phyloP scores from a whole-genome alignment of 2,113 vertebrate species.

The Hiodon alosoides region DNA sequence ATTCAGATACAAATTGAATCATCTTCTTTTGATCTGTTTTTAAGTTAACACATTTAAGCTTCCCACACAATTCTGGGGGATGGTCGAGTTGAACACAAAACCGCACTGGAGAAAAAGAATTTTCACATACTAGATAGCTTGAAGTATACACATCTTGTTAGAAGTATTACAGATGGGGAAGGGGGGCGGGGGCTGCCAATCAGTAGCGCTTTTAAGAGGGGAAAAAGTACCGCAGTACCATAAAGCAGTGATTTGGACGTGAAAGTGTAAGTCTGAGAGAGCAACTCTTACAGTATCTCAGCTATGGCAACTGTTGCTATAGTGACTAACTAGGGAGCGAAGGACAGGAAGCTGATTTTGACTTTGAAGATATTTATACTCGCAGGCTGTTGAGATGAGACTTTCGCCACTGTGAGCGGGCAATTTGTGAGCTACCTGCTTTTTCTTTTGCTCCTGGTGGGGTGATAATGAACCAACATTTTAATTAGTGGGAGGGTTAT shows the following conservation, averaged over 20 bases:
- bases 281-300: constrained; percentile 18
- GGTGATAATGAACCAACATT: not conserved
- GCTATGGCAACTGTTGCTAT: constrained; percentile 57
- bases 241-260: not conserved
- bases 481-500: too few relatives aligned
- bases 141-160: too few relatives aligned
- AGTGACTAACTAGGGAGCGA: constrained; percentile 47
- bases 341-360: constrained; percentile 44
- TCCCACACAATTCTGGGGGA: too few relatives aligned
- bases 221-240: too few relatives aligned
- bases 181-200: not conserved
- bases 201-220: not conserved
- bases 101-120: not conserved
- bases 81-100: not conserved
- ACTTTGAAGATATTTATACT: constrained; percentile 12
- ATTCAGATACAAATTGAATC: too few relatives aligned
- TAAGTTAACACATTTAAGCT: too few relatives aligned
- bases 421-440: not conserved
- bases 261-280: not conserved
- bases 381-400: not conserved
- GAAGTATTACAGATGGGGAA: too few relatives aligned
- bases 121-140: too few relatives aligned
- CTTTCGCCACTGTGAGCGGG: not conserved
- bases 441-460: not conserved
- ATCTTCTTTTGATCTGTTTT: too few relatives aligned